A percentile compares a stretch with the other conserved stretches of the same genome.
These are phyloP conservation scores for Drosophila multiciliata DNA, from an alignment of 2,888 invertebrate genomes.

Conservation along the genomic window DNA sequence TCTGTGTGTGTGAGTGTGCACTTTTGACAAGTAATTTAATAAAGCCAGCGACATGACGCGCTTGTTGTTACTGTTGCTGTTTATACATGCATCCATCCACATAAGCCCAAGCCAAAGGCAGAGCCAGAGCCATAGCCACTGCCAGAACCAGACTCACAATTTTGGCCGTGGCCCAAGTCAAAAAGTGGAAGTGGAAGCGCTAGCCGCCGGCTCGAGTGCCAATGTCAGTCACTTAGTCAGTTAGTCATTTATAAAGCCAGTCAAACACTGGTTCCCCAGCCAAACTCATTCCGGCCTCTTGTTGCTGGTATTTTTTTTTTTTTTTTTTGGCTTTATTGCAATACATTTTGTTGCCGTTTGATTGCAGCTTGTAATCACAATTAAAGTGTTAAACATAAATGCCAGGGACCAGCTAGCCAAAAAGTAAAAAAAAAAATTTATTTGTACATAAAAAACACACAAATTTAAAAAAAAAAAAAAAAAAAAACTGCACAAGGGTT, in stretches of 20 bases:
- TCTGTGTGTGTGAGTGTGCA: slow-evolving; percentile 49
- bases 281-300: slow-evolving; percentile 24
- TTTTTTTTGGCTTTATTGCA: slow-evolving; percentile 31
- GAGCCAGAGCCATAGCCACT: slow-evolving; percentile 15
- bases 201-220: slow-evolving; percentile 67
- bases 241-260: slow-evolving; percentile 21
- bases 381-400: slow-evolving; percentile 83
- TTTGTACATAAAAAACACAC: background rate
- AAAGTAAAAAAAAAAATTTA: slow-evolving; percentile 8
- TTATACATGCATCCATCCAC: slow-evolving; percentile 61
- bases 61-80: slow-evolving; percentile 48
- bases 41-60: slow-evolving; percentile 78
- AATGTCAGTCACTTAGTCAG: slow-evolving; percentile 51
- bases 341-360: slow-evolving; percentile 49
- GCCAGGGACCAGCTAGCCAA: slow-evolving; percentile 70
- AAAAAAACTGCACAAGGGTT: slow-evolving; percentile 57
- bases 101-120: slow-evolving; percentile 23
- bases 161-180: slow-evolving; percentile 4
- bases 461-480: background rate
- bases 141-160: slow-evolving; percentile 4
- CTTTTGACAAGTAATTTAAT: slow-evolving; percentile 81
- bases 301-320: slow-evolving; percentile 2
- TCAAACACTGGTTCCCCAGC: slow-evolving; percentile 31
- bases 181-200: slow-evolving; percentile 43
- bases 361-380: slow-evolving; percentile 81